phyloP scores from a whole-genome alignment of 37 sponge, comb jelly and placozoan genomes.

The Theonella swinhoei region DNA sequence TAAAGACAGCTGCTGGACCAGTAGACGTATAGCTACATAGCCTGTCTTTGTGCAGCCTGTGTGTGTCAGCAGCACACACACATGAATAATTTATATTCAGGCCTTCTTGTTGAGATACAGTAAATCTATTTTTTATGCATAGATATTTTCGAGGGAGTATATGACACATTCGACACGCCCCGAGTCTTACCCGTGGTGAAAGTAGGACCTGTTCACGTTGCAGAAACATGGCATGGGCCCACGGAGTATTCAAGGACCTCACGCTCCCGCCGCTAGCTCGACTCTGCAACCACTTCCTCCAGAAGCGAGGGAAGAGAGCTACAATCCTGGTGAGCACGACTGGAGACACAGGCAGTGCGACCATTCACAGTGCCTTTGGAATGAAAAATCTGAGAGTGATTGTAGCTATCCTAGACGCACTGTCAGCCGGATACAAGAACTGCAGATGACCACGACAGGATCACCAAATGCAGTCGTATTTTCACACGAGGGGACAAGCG shows the following conservation, averaged over 20 bases:
- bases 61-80: no score
- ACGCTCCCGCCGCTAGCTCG: slow-evolving; percentile 32
- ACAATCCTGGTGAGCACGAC: slow-evolving; percentile 54
- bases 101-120: no score
- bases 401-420: slow-evolving; percentile 55
- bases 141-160: slow-evolving; percentile 52
- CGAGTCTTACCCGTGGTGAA: slow-evolving; percentile 27
- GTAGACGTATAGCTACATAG: no score
- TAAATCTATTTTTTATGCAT: no score
- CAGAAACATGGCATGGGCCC: slow-evolving; percentile 77
- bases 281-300: slow-evolving; percentile 47
- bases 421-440: slow-evolving; percentile 59
- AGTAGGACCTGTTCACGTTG: slow-evolving; percentile 30
- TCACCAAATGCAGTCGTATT: slow-evolving; percentile 52
- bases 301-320: slow-evolving; percentile 25
- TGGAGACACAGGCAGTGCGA: slow-evolving; percentile 82
- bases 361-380: slow-evolving; percentile 56
- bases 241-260: slow-evolving; percentile 80
- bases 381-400: slow-evolving; percentile 28
- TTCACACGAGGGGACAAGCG: slow-evolving; percentile 42
- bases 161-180: slow-evolving; percentile 30
- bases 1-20: no score
- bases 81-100: no score
- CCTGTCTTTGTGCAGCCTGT: no score
- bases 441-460: slow-evolving; percentile 69